Percentiles rank a stretch among this genome's conserved stretches.
Evolutionary conservation across 2,888 invertebrate genomes (phyloP).

Genomic region (Caenorhabditis plicata): DNA sequence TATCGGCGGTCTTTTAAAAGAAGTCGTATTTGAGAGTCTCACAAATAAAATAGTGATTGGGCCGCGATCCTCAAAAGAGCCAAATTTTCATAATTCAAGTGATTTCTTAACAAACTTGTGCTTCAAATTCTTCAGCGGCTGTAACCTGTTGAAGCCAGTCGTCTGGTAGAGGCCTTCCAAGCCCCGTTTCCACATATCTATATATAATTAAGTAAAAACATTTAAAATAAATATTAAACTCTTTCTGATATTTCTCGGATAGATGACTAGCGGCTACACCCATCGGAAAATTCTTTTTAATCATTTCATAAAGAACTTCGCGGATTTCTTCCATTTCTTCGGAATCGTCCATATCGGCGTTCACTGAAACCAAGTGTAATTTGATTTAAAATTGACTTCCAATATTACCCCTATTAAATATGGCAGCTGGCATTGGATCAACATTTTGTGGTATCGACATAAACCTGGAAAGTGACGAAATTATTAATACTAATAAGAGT

Average conservation of each 20-base stretch:
- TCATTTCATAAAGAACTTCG: constrained; percentile 51
- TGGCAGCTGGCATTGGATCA: no score
- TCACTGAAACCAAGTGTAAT: constrained; percentile 19
- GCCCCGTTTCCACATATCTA: constrained; percentile 45
- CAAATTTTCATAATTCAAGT: neutral
- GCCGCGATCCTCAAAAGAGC: constrained; percentile 37
- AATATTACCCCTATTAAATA: constrained; percentile 1
- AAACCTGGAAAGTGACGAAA: no score
- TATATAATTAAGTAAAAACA: constrained; percentile 5
- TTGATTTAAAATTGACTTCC: neutral
- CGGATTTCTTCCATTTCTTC: constrained; percentile 58
- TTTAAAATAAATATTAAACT: constrained; percentile 18
- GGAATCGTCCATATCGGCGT: constrained; percentile 51
- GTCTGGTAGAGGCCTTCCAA: constrained; percentile 43
- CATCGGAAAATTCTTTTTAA: constrained; percentile 50
- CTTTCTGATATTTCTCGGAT: constrained; percentile 49
- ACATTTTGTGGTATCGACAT: no score
- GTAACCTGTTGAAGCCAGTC: constrained; percentile 55
- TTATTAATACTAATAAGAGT: no score
- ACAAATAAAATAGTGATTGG: constrained; percentile 53
- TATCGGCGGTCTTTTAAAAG: constrained; percentile 43
- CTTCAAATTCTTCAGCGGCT: constrained; percentile 54
- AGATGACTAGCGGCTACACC: constrained; percentile 49
- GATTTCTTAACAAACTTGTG: constrained; percentile 14
- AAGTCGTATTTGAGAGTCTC: constrained; percentile 44